Percentiles rank a stretch among this genome's conserved stretches.
Conservation (phyloP, 2,797 vertebrate genomes). For the Crossoptilon crossoptilon region DNA sequence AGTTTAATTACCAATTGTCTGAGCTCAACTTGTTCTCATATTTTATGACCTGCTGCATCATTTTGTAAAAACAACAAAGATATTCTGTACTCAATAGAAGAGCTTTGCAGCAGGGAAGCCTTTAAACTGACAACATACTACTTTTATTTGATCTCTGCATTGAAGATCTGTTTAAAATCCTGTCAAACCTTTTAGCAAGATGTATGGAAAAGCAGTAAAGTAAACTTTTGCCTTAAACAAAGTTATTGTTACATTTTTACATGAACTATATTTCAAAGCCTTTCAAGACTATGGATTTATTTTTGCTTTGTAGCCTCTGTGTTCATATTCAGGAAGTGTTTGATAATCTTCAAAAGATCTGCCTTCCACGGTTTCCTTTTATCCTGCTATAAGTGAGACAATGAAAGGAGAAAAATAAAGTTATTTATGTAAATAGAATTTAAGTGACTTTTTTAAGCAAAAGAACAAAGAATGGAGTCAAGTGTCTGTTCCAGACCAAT, state of each 20-base stretch:
- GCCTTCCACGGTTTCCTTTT: constrained; percentile 27
- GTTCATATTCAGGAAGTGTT: constrained; percentile 16
- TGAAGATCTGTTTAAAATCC: constrained; percentile 28
- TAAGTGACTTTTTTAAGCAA: constrained; percentile 25
- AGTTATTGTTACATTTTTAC: constrained; percentile 18
- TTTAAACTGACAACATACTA: background rate
- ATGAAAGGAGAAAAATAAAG: constrained; percentile 13
- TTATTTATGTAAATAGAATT: constrained; percentile 35
- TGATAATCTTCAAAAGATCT: constrained; percentile 46
- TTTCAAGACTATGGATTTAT: constrained; percentile 34
- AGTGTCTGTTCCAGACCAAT: background rate
- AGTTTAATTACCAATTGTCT: background rate
- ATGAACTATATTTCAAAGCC: constrained; percentile 52
- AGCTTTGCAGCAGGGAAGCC: background rate
- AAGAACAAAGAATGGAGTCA: constrained; percentile 15
- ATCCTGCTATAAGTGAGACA: constrained; percentile 42
- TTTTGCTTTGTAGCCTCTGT: constrained; percentile 30
- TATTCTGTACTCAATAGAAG: background rate
- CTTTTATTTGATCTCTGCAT: constrained; percentile 47
- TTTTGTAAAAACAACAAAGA: background rate
- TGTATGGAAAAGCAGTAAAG: background rate
- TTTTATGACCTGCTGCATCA: background rate
- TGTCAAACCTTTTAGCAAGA: constrained; percentile 47
- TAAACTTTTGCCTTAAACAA: constrained; percentile 30
- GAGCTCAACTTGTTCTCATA: background rate